Base-by-base conservation (phyloP, 2,888 invertebrate genomes). In the Axea sp. region DNA sequence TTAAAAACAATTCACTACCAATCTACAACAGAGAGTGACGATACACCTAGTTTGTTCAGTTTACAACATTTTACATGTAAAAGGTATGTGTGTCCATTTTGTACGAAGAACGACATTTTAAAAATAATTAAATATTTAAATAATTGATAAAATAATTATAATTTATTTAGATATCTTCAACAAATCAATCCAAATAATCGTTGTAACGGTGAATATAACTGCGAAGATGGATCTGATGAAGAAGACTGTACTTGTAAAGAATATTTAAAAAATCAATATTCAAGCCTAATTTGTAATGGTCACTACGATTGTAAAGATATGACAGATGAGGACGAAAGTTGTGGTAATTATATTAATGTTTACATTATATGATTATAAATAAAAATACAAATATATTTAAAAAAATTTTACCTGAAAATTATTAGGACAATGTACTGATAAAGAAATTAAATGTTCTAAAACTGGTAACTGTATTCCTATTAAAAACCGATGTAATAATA, bases 221-320 rank as follows among this genome's bases (percentile, higher is more conserved):
- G 96, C 84, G 94, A 95, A 87, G 96, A 96, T 88, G 93, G 93
- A 2, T 93, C 93, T 0, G 96, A 96, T 85, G 96, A 96, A 87
- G 83, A 89, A 2, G 88, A 90, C 67, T 96, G 96, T 83, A 90
- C 89, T 0, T 95, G 95, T 82, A 89, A 88, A n/a, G 94, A 95
- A 81, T 92, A 91, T 80, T 87, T 95, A 33, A 85, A 86, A 57
- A 88, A 88, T 8, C 81, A 86, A 0, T 80, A 90, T 69, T 89
- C 91, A 6, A 86, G 89, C 4, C 89, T 92, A 0, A 89, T 95
- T 72, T 96, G 96, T 84, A 93, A 96, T 86, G 94, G 94, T 11
- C 89, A 91, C 71, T 88, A 91, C 1, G 94, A 96, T 82, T 95
- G 95, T 81, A 88, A 88, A 31, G 94, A 95, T 88, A 88, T 90